A percentile compares a stretch with the other conserved stretches of the same genome.
Conservation (phyloP, 2,888 invertebrate genomes). For the Acronicta psi region DNA sequence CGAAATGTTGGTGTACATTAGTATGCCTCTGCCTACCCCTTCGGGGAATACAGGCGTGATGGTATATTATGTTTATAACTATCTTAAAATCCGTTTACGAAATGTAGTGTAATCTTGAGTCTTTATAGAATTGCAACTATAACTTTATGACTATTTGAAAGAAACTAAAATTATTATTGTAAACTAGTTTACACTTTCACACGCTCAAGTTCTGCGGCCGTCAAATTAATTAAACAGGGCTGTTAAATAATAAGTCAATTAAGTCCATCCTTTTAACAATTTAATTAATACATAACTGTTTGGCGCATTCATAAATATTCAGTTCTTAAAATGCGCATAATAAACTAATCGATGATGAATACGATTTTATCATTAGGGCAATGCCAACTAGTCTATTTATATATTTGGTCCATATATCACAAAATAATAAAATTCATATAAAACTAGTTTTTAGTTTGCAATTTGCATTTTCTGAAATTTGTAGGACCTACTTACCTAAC, state of each 20-base stretch:
- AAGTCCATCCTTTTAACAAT: constrained; percentile 7
- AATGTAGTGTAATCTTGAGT: too few relatives aligned
- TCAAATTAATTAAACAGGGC: constrained; percentile 1
- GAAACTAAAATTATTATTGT: too few relatives aligned
- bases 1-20: too few relatives aligned
- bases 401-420: constrained; percentile 23
- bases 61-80: too few relatives aligned
- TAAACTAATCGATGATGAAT: constrained; percentile 34
- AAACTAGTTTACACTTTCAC: too few relatives aligned
- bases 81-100: too few relatives aligned
- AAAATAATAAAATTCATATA: constrained; percentile 9
- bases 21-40: too few relatives aligned
- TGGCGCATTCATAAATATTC: constrained; percentile 28
- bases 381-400: constrained; percentile 30
- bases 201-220: neutral
- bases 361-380: constrained; percentile 35
- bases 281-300: constrained; percentile 19
- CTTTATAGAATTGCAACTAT: too few relatives aligned
- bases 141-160: too few relatives aligned
- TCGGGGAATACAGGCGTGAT: too few relatives aligned
- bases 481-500: too few relatives aligned
- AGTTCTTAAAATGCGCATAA: constrained; percentile 19
- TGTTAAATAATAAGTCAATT: constrained; percentile 7
- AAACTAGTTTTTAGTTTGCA: neutral
- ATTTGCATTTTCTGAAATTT: neutral